Conservation (phyloP, 2,888 invertebrate genomes). For the Cerceris ruficornis region DNA sequence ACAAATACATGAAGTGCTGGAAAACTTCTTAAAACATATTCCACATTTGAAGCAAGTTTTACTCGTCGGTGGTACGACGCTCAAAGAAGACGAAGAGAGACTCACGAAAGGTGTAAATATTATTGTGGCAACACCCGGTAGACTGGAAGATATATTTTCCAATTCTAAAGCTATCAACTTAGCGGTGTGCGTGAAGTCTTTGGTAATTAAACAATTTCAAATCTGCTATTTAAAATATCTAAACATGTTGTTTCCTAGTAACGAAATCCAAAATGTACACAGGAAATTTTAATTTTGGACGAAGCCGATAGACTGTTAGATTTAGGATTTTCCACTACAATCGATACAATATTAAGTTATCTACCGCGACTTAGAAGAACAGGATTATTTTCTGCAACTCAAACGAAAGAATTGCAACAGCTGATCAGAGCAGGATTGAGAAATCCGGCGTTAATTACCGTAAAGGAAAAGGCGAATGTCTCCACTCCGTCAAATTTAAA, state of each 20-base stretch:
- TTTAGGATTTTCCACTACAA: constrained; percentile 92
- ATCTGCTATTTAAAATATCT: background rate
- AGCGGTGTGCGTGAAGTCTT: constrained; percentile 88
- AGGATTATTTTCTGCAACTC: constrained; percentile 99
- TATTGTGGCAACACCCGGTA: constrained; percentile 96
- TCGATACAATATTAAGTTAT: constrained; percentile 94
- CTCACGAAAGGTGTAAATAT: constrained; percentile 91
- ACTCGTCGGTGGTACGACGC: constrained; percentile 92
- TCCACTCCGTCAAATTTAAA: constrained; percentile 88
- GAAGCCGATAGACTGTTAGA: constrained; percentile 98
- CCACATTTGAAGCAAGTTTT: constrained; percentile 84
- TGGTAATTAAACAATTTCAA: constrained; percentile 83
- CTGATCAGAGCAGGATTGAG: constrained; percentile 96
- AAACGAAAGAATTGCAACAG: constrained; percentile 96
- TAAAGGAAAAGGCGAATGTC: constrained; percentile 92
- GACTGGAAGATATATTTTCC: constrained; percentile 92
- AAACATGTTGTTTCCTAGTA: background rate
- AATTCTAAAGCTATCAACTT: constrained; percentile 88
- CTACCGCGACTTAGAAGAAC: constrained; percentile 97
- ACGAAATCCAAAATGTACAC: constrained; percentile 27
- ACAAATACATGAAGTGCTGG: constrained; percentile 90
- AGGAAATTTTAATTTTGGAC: constrained; percentile 96
- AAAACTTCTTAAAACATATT: constrained; percentile 82
- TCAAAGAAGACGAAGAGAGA: constrained; percentile 88
- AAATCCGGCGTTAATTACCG: constrained; percentile 95